Evolutionary conservation across 2,113 vertebrate genomes (phyloP).

Genomic region (Salvelinus sp.): DNA sequence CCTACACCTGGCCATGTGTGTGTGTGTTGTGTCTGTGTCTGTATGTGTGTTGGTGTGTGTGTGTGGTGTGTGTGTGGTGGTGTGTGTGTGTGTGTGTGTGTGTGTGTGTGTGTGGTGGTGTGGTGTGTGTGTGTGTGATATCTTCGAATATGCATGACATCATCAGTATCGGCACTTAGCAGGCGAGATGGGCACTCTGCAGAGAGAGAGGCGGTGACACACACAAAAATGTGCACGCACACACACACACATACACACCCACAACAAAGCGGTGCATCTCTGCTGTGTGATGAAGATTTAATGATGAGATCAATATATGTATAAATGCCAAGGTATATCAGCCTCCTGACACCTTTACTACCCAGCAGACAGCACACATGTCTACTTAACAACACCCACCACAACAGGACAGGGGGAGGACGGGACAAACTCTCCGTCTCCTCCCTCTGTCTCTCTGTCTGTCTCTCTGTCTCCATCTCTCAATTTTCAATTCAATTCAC

Average conservation of each 20-base stretch:
- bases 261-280: background rate
- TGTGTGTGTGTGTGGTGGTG: too few relatives aligned
- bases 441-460: background rate
- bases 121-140: background rate
- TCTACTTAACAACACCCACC: slow-evolving; percentile 29
- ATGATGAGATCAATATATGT: slow-evolving; percentile 78
- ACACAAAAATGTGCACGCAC: slow-evolving; percentile 20
- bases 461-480: background rate
- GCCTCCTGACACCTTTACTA: slow-evolving; percentile 70
- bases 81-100: too few relatives aligned
- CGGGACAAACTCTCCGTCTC: background rate
- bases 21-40: too few relatives aligned
- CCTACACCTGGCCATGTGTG: background rate
- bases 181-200: slow-evolving; percentile 60
- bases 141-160: slow-evolving; percentile 62
- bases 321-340: slow-evolving; percentile 74
- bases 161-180: slow-evolving; percentile 66
- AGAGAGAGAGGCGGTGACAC: slow-evolving; percentile 38
- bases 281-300: slow-evolving; percentile 72
- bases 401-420: background rate
- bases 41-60: too few relatives aligned
- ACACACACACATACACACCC: slow-evolving; percentile 17
- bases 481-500: too few relatives aligned
- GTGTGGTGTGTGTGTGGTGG: too few relatives aligned
- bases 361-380: slow-evolving; percentile 39